Evolutionary conservation across 2,888 invertebrate species (phyloP), one percentile per base, ranked within the genome.

Genomic region (Hemithea aestivaria): DNA sequence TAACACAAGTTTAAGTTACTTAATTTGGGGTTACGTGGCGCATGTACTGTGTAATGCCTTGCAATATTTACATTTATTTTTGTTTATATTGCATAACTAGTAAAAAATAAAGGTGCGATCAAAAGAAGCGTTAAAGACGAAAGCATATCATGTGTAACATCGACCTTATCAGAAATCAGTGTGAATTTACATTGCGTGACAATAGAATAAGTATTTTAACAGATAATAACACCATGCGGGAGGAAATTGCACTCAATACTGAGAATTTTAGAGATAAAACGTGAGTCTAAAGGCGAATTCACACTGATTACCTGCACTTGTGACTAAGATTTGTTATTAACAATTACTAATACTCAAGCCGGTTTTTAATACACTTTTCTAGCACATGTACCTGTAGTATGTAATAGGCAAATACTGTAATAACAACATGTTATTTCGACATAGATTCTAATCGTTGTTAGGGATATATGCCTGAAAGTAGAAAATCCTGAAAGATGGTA

Each of bases 161-260:
- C 28, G 32, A 33, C 20, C 43, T 40, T 33, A 30, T 47, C 38
- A 25, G 41, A 44, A 38, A 44, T 34, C 41, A 36, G 43, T 36
- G 43, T 48, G 49, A 52, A 45, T 47, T 48, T 26, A 40, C 45
- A 32, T 49, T 41, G 52, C 41, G 40, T 48, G 47, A 40, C 49
- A 12, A 32, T 35, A 30, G 24, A 26, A 27, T 41, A 31, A 28
- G 35, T 40, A 40, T 46, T 49, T 44, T 31, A 40, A 35, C 38
- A 35, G 37, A 48, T 52, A 50, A 52, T 52, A 46, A 35, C 45
- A 32, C 27, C 9, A 46, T 42, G 46, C 40, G 46, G 40, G 50
- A 50, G 45, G 48, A 35, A 48, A 48, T 53, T 48, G 27, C 41
- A 31, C 40, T 48, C 33, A 30, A 39, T 50, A 40, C 50, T 40